Evolutionary conservation across 2,888 invertebrate species (phyloP).

Genomic region (Agriopis leucophaearia): DNA sequence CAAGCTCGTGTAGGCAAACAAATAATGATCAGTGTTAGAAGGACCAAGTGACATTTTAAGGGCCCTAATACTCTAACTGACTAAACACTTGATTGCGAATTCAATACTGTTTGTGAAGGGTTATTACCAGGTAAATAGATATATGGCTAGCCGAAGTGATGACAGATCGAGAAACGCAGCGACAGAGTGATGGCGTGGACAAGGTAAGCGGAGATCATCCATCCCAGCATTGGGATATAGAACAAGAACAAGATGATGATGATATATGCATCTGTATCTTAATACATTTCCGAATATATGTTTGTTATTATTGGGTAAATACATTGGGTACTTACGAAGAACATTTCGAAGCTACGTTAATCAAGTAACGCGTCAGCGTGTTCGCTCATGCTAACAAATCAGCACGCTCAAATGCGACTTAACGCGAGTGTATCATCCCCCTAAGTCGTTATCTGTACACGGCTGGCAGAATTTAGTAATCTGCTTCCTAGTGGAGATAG

Average conservation of each 20-base stretch:
- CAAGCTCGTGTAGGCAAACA: constrained; percentile 12
- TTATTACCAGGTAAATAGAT: too few species aligned
- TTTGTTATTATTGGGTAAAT: too few species aligned
- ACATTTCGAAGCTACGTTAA: not conserved
- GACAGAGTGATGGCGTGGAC: too few species aligned
- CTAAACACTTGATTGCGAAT: not conserved
- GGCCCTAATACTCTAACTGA: not conserved
- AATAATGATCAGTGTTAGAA: constrained; percentile 12
- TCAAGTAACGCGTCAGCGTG: constrained; percentile 9
- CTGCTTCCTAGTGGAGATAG: constrained; percentile 66
- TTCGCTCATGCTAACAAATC: constrained; percentile 14
- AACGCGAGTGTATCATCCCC: constrained; percentile 33
- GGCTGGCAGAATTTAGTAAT: constrained; percentile 67
- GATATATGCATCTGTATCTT: too few species aligned
- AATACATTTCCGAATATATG: too few species aligned
- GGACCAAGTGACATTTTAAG: constrained; percentile 5
- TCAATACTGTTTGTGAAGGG: too few species aligned
- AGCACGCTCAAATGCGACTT: constrained; percentile 1
- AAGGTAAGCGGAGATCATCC: too few species aligned
- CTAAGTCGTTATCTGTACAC: constrained; percentile 47
- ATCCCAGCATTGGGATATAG: too few species aligned
- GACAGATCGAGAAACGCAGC: too few species aligned
- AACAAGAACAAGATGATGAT: too few species aligned
- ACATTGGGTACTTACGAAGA: not conserved
- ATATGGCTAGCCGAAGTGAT: too few species aligned